These are phyloP conservation scores for Eonycteris spelaea DNA, from an alignment of 2,113 vertebrate genomes.

Conservation along the genomic window DNA sequence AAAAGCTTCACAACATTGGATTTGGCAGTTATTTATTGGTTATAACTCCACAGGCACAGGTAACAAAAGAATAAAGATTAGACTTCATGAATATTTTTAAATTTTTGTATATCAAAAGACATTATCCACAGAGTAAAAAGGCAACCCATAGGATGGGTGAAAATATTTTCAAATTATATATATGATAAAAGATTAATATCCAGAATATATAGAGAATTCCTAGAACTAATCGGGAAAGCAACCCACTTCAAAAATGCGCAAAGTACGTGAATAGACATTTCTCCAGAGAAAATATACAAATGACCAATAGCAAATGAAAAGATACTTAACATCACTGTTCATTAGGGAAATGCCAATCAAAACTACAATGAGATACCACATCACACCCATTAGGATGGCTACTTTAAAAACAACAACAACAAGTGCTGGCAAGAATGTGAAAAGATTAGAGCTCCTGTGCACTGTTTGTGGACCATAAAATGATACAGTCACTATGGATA, in stretches of 20 bases:
- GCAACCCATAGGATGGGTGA: not conserved
- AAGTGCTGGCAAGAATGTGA: not conserved
- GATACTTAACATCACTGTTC: not conserved
- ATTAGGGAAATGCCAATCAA: not conserved
- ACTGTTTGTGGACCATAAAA: not conserved
- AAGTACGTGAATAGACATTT: not conserved
- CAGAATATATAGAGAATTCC: not conserved
- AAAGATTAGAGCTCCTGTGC: not conserved
- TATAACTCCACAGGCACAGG: not conserved
- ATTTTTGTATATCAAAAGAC: not conserved
- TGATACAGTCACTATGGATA: not conserved
- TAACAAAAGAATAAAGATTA: not conserved
- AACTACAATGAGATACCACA: not conserved
- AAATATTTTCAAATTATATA: not conserved
- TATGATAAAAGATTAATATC: not conserved
- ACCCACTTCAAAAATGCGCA: not conserved
- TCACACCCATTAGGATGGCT: not conserved
- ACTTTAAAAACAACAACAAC: not conserved
- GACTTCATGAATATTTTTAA: not conserved
- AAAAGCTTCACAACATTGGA: not conserved
- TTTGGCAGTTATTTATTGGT: not conserved
- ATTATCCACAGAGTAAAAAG: not conserved
- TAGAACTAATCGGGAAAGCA: not conserved
- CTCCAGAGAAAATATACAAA: not conserved
- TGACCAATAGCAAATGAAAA: not conserved